Evolutionary conservation across 2,113 vertebrate species (phyloP).

Genomic region (Ia io): DNA sequence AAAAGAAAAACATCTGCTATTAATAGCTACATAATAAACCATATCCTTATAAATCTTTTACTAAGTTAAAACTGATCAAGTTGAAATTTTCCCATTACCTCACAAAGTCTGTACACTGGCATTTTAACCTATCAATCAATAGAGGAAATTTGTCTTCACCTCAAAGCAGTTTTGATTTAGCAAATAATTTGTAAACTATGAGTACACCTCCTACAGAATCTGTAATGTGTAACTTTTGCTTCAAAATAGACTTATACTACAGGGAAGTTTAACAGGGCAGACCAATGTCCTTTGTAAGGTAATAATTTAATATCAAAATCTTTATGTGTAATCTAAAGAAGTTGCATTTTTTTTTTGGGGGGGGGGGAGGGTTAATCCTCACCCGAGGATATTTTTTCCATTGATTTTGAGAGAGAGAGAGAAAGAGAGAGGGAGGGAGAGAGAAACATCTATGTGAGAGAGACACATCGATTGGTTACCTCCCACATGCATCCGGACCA

Average conservation of each 20-base stretch:
- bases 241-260: not conserved
- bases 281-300: not conserved
- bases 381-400: no score
- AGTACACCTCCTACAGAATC: not conserved
- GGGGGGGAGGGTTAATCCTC: no score
- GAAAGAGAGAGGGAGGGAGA: no score
- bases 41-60: not conserved
- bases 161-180: not conserved
- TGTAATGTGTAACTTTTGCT: not conserved
- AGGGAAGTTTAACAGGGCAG: not conserved
- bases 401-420: no score
- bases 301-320: not conserved
- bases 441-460: no score
- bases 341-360: not conserved
- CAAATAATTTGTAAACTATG: not conserved
- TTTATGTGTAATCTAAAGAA: not conserved
- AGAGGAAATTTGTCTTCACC: not conserved
- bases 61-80: not conserved
- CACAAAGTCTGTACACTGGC: not conserved
- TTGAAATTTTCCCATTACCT: not conserved
- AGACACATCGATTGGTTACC: no score
- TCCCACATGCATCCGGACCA: no score
- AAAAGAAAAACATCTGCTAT: slow-evolving; percentile 1
- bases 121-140: not conserved
- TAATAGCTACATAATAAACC: not conserved